Evolutionary conservation across 2,797 vertebrate species (phyloP).

Genomic region (Sebastes umbrosus): DNA sequence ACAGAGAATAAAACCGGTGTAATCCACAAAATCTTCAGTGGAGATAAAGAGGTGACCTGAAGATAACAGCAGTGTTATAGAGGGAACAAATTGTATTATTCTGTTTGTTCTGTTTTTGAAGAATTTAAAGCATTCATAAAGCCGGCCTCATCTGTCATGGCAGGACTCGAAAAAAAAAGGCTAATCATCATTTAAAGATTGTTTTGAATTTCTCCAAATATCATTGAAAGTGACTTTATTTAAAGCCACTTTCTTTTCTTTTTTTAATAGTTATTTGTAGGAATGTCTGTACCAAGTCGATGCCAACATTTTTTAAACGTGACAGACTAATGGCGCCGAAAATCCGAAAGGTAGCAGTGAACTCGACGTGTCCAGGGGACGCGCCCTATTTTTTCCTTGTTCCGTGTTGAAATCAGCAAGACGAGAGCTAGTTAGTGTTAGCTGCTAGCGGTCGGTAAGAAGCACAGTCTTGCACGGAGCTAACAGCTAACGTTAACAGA

Average conservation of each 20-base stretch:
- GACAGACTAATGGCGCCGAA: too few species aligned
- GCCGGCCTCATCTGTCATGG: not conserved
- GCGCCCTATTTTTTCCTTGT: too few species aligned
- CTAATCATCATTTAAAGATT: not conserved
- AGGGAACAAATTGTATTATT: not conserved
- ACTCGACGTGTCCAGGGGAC: too few species aligned
- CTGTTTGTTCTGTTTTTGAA: not conserved
- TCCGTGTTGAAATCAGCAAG: too few species aligned
- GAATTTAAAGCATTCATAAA: not conserved
- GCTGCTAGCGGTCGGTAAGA: too few species aligned
- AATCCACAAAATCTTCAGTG: slow-evolving; percentile 23
- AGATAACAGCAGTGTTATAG: not conserved
- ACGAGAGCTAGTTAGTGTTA: too few species aligned
- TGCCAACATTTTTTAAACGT: too few species aligned
- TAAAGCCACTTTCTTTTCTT: not conserved
- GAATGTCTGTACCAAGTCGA: too few species aligned
- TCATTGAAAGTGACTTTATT: not conserved
- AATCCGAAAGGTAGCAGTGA: too few species aligned
- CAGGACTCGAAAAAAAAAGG: not conserved
- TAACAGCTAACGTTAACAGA: too few species aligned
- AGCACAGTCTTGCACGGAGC: too few species aligned
- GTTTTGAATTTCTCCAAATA: not conserved
- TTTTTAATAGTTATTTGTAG: not conserved
- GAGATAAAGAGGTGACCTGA: slow-evolving; percentile 8
- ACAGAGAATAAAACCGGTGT: slow-evolving; percentile 19